Conservation (phyloP, 2,888 invertebrate genomes). For the Stegophylla sp. region DNA sequence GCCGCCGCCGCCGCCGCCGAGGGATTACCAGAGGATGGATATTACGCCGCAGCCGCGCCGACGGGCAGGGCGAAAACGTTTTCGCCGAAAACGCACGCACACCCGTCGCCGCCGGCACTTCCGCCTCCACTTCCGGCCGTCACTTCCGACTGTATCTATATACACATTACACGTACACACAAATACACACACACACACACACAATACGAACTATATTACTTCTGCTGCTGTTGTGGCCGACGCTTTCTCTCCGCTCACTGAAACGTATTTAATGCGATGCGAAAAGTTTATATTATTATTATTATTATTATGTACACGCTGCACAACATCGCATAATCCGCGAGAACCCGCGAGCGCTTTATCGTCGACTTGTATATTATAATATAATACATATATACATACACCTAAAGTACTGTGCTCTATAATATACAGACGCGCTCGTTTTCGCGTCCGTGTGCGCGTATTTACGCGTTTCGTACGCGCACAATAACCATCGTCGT, state of each 20-base stretch:
- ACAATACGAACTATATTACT: no score
- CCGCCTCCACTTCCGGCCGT: no score
- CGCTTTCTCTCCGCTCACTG: no score
- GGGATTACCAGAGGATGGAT: constrained; percentile 2
- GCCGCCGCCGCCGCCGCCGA: constrained; percentile 14
- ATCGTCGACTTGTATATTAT: no score
- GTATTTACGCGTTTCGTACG: no score
- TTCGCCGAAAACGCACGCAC: background rate
- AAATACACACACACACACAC: no score
- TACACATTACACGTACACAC: background rate
- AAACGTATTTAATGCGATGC: background rate
- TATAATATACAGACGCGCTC: no score
- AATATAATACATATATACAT: no score
- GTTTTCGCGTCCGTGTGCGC: no score
- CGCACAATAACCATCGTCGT: no score
- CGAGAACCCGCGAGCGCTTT: background rate
- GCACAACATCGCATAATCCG: background rate
- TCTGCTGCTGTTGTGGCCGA: no score
- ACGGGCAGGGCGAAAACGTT: background rate
- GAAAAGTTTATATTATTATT: constrained; percentile 25
- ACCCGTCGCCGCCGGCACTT: background rate
- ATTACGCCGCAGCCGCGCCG: background rate
- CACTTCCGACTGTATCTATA: background rate
- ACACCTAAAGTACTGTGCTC: no score
- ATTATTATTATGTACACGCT: background rate